phyloP scores from a whole-genome alignment of 1,140 invertebrate species.

The Drosophila pseudoobscura region DNA sequence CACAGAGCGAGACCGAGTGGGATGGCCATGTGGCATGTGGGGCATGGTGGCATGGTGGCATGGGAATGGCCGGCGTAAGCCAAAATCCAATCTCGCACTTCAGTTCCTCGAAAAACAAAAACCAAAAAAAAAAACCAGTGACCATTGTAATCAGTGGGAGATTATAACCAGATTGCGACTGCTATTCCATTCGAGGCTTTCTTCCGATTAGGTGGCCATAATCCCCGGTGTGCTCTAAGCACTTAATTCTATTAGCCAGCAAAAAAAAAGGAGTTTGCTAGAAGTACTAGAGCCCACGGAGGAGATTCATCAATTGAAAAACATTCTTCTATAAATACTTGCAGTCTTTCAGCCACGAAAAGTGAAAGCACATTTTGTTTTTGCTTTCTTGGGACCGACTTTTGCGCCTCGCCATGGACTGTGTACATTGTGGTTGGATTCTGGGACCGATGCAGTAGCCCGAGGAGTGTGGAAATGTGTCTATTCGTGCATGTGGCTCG shows the following conservation, averaged over 20 bases:
- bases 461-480: too few species aligned
- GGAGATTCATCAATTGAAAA: too few species aligned
- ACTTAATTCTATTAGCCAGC: constrained; percentile 44
- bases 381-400: too few species aligned
- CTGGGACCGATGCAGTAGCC: too few species aligned
- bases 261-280: neutral
- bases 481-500: too few species aligned
- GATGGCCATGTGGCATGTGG: neutral
- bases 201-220: constrained; percentile 43
- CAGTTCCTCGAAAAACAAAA: constrained; percentile 20
- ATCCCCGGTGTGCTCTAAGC: constrained; percentile 40
- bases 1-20: neutral
- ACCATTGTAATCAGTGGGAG: constrained; percentile 48
- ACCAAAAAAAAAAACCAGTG: constrained; percentile 7
- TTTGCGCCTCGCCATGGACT: too few species aligned
- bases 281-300: too few species aligned
- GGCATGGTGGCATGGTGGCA: neutral
- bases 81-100: constrained; percentile 64
- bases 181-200: constrained; percentile 23
- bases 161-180: constrained; percentile 50
- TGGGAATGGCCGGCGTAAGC: constrained; percentile 27
- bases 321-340: too few species aligned
- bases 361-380: too few species aligned
- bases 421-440: too few species aligned
- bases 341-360: too few species aligned